Percentiles rank a stretch among this genome's conserved stretches.
Evolutionary conservation across 2,113 vertebrate species (phyloP).

Genomic region (Ivindomyrus marchei): DNA sequence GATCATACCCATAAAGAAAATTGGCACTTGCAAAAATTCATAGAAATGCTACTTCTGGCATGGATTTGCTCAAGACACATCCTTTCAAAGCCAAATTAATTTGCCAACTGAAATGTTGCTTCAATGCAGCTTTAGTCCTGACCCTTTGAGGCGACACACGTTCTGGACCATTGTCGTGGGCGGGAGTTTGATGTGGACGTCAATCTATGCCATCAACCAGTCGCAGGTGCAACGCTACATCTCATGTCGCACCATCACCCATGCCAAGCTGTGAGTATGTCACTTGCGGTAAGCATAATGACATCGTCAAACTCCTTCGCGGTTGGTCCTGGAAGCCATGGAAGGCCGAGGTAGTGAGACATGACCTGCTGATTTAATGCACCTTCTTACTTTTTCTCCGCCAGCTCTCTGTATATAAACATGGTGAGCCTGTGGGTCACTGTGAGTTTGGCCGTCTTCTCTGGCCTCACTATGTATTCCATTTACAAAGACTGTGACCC

Average conservation of each 20-base stretch:
- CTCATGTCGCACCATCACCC: conserved; percentile 59
- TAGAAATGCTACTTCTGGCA: not conserved
- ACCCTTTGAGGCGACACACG: conserved; percentile 63
- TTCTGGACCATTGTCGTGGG: conserved; percentile 65
- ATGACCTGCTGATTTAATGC: not conserved
- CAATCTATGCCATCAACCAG: conserved; percentile 68
- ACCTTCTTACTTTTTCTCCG: not conserved
- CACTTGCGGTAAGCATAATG: not conserved
- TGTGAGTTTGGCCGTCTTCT: conserved; percentile 59
- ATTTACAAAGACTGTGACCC: conserved; percentile 69
- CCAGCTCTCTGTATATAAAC: conserved; percentile 66
- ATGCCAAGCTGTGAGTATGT: conserved; percentile 44
- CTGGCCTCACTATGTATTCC: conserved; percentile 67
- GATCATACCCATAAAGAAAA: not conserved
- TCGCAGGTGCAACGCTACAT: conserved; percentile 73
- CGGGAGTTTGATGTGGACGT: conserved; percentile 64
- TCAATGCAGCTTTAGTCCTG: conserved; percentile 58
- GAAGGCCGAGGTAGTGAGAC: not conserved
- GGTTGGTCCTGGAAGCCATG: not conserved
- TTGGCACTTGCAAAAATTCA: not conserved
- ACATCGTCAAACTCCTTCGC: not conserved
- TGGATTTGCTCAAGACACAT: not conserved
- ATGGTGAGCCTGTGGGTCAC: conserved; percentile 64
- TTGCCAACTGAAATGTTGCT: conserved; percentile 1
- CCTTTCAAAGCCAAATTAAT: not conserved